These are phyloP conservation scores for Amblyornis subalaris DNA, from an alignment of 2,113 vertebrate genomes.

Conservation along the genomic window DNA sequence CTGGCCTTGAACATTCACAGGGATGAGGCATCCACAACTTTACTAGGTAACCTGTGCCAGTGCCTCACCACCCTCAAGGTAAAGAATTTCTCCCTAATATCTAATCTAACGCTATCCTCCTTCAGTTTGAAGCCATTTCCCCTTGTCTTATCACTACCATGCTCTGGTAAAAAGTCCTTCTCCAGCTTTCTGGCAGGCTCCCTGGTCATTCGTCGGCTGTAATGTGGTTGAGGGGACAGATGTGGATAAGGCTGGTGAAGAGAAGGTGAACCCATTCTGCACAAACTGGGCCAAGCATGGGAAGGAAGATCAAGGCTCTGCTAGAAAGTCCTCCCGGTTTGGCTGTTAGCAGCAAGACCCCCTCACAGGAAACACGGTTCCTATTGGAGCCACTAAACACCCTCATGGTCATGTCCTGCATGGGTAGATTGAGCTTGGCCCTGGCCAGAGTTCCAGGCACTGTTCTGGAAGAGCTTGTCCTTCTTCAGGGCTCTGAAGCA, in stretches of 20 bases:
- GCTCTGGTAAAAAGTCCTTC: too few relatives aligned
- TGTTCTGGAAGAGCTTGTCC: neutral
- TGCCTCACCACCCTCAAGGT: neutral
- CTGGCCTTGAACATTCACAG: neutral
- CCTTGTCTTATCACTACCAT: too few relatives aligned
- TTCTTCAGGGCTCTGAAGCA: neutral
- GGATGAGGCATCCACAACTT: neutral
- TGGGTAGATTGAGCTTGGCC: neutral
- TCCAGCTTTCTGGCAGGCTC: neutral
- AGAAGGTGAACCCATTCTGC: rapidly evolving
- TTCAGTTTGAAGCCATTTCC: neutral
- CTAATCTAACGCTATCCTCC: neutral
- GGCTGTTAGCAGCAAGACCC: neutral
- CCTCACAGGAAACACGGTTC: neutral
- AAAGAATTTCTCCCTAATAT: neutral
- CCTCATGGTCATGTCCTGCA: rapidly evolving
- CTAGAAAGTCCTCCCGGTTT: rapidly evolving
- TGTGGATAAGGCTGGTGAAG: neutral
- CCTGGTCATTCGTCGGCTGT: neutral
- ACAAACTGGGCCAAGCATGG: rapidly evolving
- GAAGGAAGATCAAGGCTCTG: neutral
- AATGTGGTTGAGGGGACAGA: too few relatives aligned
- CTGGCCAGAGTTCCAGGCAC: neutral
- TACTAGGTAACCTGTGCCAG: too few relatives aligned
- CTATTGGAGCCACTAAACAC: neutral